Base-by-base conservation (phyloP, 37 sponge, comb jelly and placozoan genomes). In the Crambe crambe region DNA sequence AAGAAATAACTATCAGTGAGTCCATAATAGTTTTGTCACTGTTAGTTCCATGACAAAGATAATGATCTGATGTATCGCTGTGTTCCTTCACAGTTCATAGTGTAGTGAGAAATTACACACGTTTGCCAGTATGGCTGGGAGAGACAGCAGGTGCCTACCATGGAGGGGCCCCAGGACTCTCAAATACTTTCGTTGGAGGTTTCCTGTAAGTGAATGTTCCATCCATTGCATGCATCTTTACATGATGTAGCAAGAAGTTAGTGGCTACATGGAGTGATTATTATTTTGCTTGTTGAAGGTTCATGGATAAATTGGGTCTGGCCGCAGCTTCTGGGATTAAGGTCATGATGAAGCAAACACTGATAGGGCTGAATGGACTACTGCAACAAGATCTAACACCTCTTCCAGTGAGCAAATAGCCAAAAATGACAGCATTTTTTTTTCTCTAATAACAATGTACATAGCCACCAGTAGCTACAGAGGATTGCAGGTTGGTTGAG, bases 121-220 rank as follows among this genome's bases (percentile, higher is more conserved):
- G 64, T 37, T 20, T 58, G 17, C 84, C 75, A 42, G 42, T 83
- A 41, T 75, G 76, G 76, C 65, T 83, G 26, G 37, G 73, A 75
- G 80, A 79, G 32, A 77, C 77, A 35, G 77, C 41, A 37, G 18
- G n/a, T 41, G 64, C 64, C 39, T 77, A 27, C 17, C 23, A 60
- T 62, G 77, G 64, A 60, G 77, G 64, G 5, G 64, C 64, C 30
- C 30, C 75, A 38, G 64, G 51, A 29, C 62, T 77, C 3, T 77
- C 77, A 37, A 60, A 62, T 20, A 62, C 42, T 6, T 77, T 41
- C 51, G 39, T 77, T 22, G 37, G 62, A 37, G 62, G 77, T 37
- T 77, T 77, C 64, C 64, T 77, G 77, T 77, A 58, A 77, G 77
- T 77, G 21, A 23, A 37, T 44, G 31, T 10, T 37, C 6, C 61